Percentiles rank a stretch among this genome's conserved stretches.
These are phyloP conservation scores for Drosophila sucinea DNA, from an alignment of 1,140 invertebrate genomes.

Conservation along the genomic window DNA sequence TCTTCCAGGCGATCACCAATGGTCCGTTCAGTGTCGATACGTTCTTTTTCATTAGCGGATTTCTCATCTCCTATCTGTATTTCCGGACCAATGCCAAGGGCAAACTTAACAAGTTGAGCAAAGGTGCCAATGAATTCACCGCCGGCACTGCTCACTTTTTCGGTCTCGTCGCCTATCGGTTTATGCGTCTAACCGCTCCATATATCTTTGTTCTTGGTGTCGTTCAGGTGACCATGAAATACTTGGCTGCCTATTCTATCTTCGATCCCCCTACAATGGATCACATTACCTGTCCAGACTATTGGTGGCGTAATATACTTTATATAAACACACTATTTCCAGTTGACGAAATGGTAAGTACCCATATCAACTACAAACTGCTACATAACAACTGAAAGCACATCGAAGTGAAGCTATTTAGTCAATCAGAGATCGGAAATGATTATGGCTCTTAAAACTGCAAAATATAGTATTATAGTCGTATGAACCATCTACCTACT, in stretches of 20 bases:
- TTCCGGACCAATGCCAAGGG: slow-evolving; percentile 92
- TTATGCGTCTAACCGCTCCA: slow-evolving; percentile 91
- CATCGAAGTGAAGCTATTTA: background rate
- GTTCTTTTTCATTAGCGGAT: slow-evolving; percentile 93
- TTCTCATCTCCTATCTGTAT: slow-evolving; percentile 91
- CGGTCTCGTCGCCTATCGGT: slow-evolving; percentile 91
- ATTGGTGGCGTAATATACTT: slow-evolving; percentile 93
- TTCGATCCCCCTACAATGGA: slow-evolving; percentile 92
- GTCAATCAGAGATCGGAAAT: background rate
- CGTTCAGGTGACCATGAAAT: slow-evolving; percentile 91
- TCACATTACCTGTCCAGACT: slow-evolving; percentile 91
- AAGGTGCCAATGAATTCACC: slow-evolving; percentile 88
- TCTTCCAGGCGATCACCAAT: slow-evolving; percentile 93
- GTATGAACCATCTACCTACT: background rate
- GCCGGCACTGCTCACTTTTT: slow-evolving; percentile 89
- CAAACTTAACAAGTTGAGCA: slow-evolving; percentile 89
- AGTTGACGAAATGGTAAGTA: slow-evolving; percentile 91
- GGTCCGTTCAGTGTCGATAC: slow-evolving; percentile 95
- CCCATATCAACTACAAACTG: background rate
- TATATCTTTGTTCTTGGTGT: slow-evolving; percentile 93
- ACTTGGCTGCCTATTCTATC: slow-evolving; percentile 91
- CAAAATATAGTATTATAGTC: background rate
- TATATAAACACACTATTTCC: slow-evolving; percentile 94
- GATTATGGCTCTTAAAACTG: slow-evolving; percentile 1
- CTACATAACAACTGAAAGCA: no score